A percentile compares a stretch with the other conserved stretches of the same genome.
These are phyloP conservation scores for Camptogramma bilineatum DNA, from an alignment of 2,888 invertebrate species.

Conservation along the genomic window DNA sequence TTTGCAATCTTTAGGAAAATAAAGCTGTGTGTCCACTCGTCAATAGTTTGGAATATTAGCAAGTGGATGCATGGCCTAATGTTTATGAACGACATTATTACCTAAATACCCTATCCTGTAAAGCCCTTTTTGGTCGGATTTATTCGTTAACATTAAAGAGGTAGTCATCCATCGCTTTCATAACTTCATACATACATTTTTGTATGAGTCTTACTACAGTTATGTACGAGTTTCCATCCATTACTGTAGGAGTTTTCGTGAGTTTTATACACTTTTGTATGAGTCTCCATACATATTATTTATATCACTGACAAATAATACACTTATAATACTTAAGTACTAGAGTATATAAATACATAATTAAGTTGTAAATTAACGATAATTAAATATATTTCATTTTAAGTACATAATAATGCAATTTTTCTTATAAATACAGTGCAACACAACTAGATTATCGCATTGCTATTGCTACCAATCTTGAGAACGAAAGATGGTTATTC, in stretches of 20 bases:
- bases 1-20: not conserved
- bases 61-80: not conserved
- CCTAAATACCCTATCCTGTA: conserved; percentile 16
- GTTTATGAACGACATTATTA: conserved; percentile 23
- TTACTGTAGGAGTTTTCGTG: not conserved
- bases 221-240: conserved; percentile 16
- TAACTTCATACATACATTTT: conserved; percentile 14
- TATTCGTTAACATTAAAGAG: conserved; percentile 32
- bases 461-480: no score
- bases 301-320: conserved; percentile 24
- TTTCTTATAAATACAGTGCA: not conserved
- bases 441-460: not conserved
- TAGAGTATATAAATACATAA: conserved; percentile 10
- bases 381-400: not conserved
- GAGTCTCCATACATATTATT: conserved; percentile 12
- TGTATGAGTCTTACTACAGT: conserved; percentile 10
- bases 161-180: conserved; percentile 30
- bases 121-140: conserved; percentile 37
- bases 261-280: not conserved
- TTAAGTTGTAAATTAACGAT: not conserved
- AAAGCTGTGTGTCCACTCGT: not conserved
- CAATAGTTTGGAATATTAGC: not conserved
- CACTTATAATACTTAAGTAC: conserved; percentile 21
- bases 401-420: not conserved
- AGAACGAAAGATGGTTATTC: no score